Evolutionary conservation across 1,140 invertebrate species (phyloP), one percentile per base, ranked within the genome.

Genomic region (Habropoda laboriosa): DNA sequence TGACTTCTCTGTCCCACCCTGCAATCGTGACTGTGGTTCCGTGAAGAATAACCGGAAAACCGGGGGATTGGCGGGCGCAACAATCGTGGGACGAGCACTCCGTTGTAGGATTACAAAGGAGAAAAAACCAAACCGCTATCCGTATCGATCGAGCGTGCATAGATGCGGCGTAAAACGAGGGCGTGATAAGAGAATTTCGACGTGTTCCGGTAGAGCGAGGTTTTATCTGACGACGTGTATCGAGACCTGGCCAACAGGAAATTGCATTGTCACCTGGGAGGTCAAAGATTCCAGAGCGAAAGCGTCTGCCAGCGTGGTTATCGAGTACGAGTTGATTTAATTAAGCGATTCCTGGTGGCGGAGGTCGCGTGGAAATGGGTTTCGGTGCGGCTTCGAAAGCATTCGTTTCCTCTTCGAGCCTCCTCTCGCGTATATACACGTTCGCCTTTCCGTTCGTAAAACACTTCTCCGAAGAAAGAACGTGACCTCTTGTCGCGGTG

Each of bases 341-440:
- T 83, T 81, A 77, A 77, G 32, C 38, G 64, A 64, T 76, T 30
- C 18, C 24, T n/a, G n/a, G 47, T 40, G 53, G 49, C 63, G 16
- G 30, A 16, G 47, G 40, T 10, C 6, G 35, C n/a, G 10, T 12
- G 35, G 40, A 18, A 70, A 80, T 55, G 70, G 55, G 70, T 60
- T 53, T 55, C 21, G 13, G 5, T 53, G 42, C 24, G 32, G 24
- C 45, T 66, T 63, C 3, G 24, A 70, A 68, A 77, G 16, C 16
- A 7, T 5, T 55, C 42, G 21, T 24, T 60, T 47, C 16, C 32
- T 24, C 16, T 30, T 18, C 18, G 40, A 38, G 24, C 2, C 12
- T 47, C 18, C 13, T 5, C n/a, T 21, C 16, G 16, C 5, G 13
- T 18, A 4, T 16, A 16, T n/a, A n/a, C 18, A 30, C 42, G 21